These are phyloP conservation scores for Melanocharis versteri DNA, from an alignment of 2,113 vertebrate species.

Conservation along the genomic window DNA sequence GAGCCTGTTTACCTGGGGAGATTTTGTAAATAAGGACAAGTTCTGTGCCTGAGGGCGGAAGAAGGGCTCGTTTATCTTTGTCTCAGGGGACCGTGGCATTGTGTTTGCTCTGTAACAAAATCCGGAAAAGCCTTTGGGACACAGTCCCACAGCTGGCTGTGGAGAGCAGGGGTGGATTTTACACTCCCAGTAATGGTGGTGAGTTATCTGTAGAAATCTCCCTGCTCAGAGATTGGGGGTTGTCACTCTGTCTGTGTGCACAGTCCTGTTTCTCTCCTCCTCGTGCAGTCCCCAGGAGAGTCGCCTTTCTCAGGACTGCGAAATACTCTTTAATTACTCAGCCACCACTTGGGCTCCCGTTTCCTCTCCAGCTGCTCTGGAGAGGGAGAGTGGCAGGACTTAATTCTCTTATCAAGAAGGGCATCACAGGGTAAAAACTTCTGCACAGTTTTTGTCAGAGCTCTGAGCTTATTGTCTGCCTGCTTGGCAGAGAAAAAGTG, in stretches of 20 bases:
- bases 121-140: not conserved
- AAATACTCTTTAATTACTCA: conserved; percentile 6
- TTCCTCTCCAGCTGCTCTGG: conserved; percentile 19
- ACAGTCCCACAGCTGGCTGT: not conserved
- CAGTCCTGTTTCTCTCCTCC: not conserved
- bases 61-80: not conserved
- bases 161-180: not conserved
- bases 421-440: conserved; percentile 26
- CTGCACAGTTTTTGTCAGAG: not conserved
- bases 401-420: conserved; percentile 20
- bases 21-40: conserved; percentile 14
- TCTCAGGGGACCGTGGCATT: not conserved
- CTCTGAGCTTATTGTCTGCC: conserved; percentile 18
- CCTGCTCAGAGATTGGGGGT: not conserved
- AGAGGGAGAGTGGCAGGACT: not conserved
- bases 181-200: not conserved
- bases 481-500: not conserved
- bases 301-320: not conserved
- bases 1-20: not conserved
- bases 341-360: not conserved
- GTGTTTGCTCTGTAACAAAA: conserved; percentile 33
- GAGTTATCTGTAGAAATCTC: not conserved
- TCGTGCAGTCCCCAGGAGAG: not conserved
- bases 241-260: not conserved
- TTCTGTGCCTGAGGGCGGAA: not conserved